Evolutionary conservation across 2,797 vertebrate species (phyloP).

Genomic region (Knipowitschia caucasica): DNA sequence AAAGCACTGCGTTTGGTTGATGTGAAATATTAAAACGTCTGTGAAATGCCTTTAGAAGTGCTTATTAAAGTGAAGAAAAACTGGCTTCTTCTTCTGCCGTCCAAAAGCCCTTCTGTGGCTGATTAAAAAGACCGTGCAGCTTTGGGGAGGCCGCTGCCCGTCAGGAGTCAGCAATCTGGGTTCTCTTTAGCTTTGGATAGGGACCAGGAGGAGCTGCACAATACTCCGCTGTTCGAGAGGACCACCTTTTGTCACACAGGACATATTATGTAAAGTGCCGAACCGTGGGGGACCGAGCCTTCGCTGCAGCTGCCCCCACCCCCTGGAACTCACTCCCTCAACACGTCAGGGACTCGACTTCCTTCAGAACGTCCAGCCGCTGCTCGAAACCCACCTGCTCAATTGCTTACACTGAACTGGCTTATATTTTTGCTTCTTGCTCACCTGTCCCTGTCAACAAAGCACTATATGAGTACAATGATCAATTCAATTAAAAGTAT

Average conservation of each 20-base stretch:
- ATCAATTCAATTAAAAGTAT: too few species aligned
- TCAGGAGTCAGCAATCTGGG: constrained; percentile 68
- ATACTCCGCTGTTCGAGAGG: constrained; percentile 66
- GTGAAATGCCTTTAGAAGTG: constrained; percentile 69
- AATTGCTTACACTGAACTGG: too few species aligned
- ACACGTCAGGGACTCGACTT: too few species aligned
- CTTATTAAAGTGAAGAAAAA: constrained; percentile 62
- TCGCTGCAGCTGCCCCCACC: too few species aligned
- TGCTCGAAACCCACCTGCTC: too few species aligned
- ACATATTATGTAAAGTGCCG: too few species aligned
- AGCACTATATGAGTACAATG: too few species aligned
- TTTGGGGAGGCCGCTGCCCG: constrained; percentile 60
- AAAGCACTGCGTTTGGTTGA: constrained; percentile 47
- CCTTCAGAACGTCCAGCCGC: too few species aligned
- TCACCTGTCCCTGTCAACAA: too few species aligned
- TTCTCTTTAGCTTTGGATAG: constrained; percentile 69
- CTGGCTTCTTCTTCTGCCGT: constrained; percentile 49
- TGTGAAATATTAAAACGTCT: constrained; percentile 64
- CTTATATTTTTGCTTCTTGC: too few species aligned
- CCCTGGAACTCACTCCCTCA: too few species aligned
- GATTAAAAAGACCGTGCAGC: constrained; percentile 61
- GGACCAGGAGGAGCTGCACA: constrained; percentile 66
- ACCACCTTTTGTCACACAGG: constrained; percentile 24
- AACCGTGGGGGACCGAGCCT: too few species aligned
- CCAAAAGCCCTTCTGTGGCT: constrained; percentile 58